phyloP scores from a whole-genome alignment of 2,797 vertebrate species.

The Microhierax caerulescens region DNA sequence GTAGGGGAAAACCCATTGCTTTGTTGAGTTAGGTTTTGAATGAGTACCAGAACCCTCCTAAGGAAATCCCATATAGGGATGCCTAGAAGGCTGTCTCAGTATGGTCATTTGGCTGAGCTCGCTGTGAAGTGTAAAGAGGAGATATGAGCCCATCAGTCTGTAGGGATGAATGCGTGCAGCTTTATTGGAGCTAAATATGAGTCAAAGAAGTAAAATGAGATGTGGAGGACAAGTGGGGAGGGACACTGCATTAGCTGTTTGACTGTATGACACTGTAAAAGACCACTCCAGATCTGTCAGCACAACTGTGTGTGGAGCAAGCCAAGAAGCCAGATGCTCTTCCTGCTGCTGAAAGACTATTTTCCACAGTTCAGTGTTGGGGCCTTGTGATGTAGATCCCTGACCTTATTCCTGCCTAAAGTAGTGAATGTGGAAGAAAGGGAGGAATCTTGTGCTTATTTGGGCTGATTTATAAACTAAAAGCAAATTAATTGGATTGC shows the following conservation, averaged over 20 bases:
- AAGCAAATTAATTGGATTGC: not conserved
- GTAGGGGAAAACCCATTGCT: not conserved
- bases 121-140: not conserved
- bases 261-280: slow-evolving; percentile 38
- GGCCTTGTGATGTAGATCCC: slow-evolving; percentile 27
- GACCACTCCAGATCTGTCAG: slow-evolving; percentile 57
- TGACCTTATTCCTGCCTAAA: slow-evolving; percentile 36
- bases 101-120: not conserved
- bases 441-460: not conserved
- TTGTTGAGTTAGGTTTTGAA: not conserved
- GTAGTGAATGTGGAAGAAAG: not conserved
- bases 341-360: not conserved
- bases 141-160: not conserved
- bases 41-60: not conserved
- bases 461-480: not conserved
- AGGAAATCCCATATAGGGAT: not conserved
- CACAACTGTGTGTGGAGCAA: not conserved
- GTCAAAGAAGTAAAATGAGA: slow-evolving; percentile 34
- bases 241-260: slow-evolving; percentile 21
- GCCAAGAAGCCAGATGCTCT: slow-evolving; percentile 58
- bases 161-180: not conserved
- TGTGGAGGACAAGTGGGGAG: slow-evolving; percentile 27
- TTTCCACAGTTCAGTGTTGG: not conserved
- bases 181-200: slow-evolving; percentile 8
- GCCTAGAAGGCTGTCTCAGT: not conserved